phyloP scores from a whole-genome alignment of 1,140 invertebrate genomes.

The Chymomyza costata region DNA sequence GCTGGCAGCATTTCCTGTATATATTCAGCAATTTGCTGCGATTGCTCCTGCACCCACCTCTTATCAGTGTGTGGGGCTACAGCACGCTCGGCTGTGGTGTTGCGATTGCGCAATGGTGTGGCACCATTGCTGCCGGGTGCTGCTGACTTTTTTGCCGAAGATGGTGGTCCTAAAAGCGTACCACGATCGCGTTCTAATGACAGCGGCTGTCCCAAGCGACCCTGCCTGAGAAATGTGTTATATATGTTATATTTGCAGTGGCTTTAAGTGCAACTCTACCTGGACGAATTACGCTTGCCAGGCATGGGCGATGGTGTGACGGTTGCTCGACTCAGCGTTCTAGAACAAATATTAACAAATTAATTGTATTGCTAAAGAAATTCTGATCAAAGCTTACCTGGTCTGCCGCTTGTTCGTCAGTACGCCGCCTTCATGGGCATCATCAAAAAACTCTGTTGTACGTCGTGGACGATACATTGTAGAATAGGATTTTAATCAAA shows the following conservation, averaged over 20 bases:
- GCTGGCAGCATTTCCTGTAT: conserved; percentile 21
- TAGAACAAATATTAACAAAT: background rate
- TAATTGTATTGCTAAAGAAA: background rate
- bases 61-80: conserved; percentile 54
- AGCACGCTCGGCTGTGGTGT: conserved; percentile 43
- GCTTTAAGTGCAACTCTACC: too few species aligned
- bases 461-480: conserved; percentile 46
- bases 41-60: conserved; percentile 64
- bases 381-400: conserved; percentile 18
- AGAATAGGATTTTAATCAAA: background rate
- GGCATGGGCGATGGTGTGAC: conserved; percentile 5
- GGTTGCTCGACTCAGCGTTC: conserved; percentile 5
- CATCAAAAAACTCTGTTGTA: conserved; percentile 59
- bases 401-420: conserved; percentile 32
- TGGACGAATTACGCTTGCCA: too few species aligned
- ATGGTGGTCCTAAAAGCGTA: background rate
- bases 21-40: conserved; percentile 51
- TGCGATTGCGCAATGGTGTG: conserved; percentile 30
- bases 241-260: background rate
- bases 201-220: conserved; percentile 15
- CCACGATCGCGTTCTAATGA: conserved; percentile 24
- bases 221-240: background rate
- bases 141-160: conserved; percentile 1
- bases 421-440: conserved; percentile 26
- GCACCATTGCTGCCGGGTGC: conserved; percentile 2